These are phyloP conservation scores for Sigmodon hispidus DNA, from an alignment of 2,113 vertebrate genomes.

Conservation along the genomic window DNA sequence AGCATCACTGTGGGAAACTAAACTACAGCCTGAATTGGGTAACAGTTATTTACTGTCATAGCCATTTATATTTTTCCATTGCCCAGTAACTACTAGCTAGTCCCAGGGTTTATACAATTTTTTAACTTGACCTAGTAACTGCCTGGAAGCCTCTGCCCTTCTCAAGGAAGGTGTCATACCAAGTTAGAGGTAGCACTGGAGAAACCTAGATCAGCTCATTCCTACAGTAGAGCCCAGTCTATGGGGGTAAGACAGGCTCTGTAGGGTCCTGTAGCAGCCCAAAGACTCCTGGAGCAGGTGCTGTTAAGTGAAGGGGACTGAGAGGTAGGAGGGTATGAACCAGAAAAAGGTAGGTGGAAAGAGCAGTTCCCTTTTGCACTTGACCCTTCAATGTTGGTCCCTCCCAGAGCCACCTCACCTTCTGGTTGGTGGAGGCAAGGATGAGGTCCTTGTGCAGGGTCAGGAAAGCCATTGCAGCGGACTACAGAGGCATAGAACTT, in stretches of 20 bases:
- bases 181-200: not conserved
- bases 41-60: not conserved
- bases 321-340: not conserved
- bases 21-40: not conserved
- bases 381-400: not conserved
- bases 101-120: not conserved
- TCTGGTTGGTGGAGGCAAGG: conserved; percentile 87
- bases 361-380: not conserved
- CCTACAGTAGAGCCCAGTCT: not conserved
- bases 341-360: not conserved
- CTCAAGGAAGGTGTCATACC: not conserved
- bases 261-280: not conserved
- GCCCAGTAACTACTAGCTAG: not conserved
- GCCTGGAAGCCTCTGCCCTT: not conserved
- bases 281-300: not conserved
- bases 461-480: conserved; percentile 94
- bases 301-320: not conserved
- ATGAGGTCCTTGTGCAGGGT: conserved; percentile 88
- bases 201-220: not conserved
- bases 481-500: conserved; percentile 88
- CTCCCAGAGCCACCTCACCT: conserved; percentile 83
- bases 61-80: not conserved
- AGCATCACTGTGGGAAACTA: not conserved
- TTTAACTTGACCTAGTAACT: not conserved
- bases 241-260: not conserved